Base-by-base conservation (phyloP, 2,888 invertebrate genomes). In the Hirtodrosophila histrioides region DNA sequence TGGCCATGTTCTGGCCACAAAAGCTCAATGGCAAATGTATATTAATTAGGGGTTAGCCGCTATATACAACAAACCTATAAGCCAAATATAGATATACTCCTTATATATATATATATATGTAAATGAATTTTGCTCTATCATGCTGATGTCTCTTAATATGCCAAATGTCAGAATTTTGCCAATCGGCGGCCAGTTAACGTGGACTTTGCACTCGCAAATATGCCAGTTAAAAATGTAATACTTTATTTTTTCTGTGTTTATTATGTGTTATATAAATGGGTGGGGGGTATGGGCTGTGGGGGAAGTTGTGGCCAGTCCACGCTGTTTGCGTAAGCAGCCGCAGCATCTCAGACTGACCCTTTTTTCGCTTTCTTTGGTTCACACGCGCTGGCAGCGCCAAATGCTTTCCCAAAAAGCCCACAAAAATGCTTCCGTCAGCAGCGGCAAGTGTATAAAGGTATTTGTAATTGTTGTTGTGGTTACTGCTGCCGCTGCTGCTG, bases 391-490 rank as follows among this genome's bases (percentile, higher is more conserved):
- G 33, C 40, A 48, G 46, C 66, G 53, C 64, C 81, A 86, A 82
- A 83, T 81, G 81, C 86, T 86, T 81, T 81, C 86, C 84, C 81
- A 75, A 80, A 78, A 71, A 57, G 55, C 62, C 62, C 70, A 79
- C 76, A 75, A 84, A 78, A 84, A 80, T 85, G 87, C 81, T 82
- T 86, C 82, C 86, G 82, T 85, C 87, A 82, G 84, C 72, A 54
- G 77, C 70, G 62, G 86, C 84, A 84, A 84, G 86, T 85, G 82
- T 81, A 82, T 61, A 82, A 73, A 69, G 68, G 58, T 60, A 87
- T 81, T 80, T 86, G 87, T 83, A 83, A 87, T 86, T 86, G 83
- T 75, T 81, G 62, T 10, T 31, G 27, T 10, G 7, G 46, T 33
- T 23, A 33, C n/a, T 7, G 48, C 51, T 8, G 3, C 31, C 6